Conservation (phyloP, 2,113 vertebrate species). For the Phaethon lepturus region DNA sequence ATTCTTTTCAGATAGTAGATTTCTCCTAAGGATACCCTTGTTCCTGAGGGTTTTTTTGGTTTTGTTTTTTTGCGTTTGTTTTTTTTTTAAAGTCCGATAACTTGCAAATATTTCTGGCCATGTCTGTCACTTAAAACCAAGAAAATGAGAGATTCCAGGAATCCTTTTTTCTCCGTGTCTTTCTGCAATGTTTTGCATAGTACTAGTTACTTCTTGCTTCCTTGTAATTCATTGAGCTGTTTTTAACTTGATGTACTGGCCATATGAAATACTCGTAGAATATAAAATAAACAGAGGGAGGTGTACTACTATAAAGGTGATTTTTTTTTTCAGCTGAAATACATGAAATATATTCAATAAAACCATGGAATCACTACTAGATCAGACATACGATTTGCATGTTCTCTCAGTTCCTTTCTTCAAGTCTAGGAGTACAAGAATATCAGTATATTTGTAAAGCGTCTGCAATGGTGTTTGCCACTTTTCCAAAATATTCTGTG, state of each 20-base stretch:
- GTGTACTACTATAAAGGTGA: neutral
- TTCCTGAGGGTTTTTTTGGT: neutral
- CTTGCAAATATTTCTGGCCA: neutral
- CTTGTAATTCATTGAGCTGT: neutral
- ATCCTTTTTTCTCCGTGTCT: neutral
- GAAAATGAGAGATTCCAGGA: neutral
- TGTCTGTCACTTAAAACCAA: neutral
- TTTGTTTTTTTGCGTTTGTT: no score
- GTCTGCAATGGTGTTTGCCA: neutral
- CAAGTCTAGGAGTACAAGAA: fast-evolving
- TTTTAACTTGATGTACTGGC: neutral
- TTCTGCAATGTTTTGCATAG: neutral
- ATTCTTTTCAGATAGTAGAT: neutral
- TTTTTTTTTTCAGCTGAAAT: neutral
- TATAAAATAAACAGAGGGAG: neutral
- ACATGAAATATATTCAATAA: neutral
- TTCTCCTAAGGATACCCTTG: neutral
- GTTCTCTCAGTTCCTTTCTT: neutral
- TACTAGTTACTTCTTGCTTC: neutral
- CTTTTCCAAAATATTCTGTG: neutral
- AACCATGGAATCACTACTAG: neutral
- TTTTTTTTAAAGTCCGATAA: neutral
- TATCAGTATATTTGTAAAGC: neutral
- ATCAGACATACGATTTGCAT: neutral
- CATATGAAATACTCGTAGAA: neutral